Evolutionary conservation across 2,113 vertebrate species (phyloP), one percentile per base, ranked within the genome.

Genomic region (Glareola pratincola): DNA sequence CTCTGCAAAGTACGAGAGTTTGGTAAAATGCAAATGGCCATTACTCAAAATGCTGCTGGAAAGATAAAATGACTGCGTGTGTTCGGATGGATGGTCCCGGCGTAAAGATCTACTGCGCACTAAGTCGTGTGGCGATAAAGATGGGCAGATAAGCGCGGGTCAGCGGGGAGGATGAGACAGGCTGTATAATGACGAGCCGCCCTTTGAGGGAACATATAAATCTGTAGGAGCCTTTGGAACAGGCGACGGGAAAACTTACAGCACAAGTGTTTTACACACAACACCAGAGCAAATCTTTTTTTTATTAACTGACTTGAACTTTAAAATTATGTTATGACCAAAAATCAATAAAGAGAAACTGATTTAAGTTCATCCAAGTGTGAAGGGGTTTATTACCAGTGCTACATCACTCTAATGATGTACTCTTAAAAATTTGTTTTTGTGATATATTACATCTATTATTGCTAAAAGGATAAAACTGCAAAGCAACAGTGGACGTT

Each of bases 281-380:
- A 97, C 88, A 96, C 92, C 71, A 84, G 94, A 76, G 97, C 92
- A 98, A 98, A 98, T 98, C 98, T 97, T 98, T 97, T 97, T 98
- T 98, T 98, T 98, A 98, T 98, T 98, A 98, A 98, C 98, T 98
- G 98, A 98, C 97, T 98, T 98, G 98, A 98, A 98, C 98, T 98
- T 98, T 98, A 98, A 98, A 98, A 98, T 98, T 98, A 98, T 98
- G 98, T 98, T 98, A 98, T 98, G 98, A 98, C 98, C 98, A 98
- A 98, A 98, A 98, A 98, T 98, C 98, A 98, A 98, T 98, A 98
- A 98, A 98, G 98, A 98, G 98, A 98, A 98, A 98, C 98, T 98
- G 98, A 98, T 98, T 98, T 98, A 98, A 98, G 98, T 98, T 98
- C 98, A 98, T 98, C 96, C 98, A 96, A 98, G 98, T 98, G 98